Conservation (phyloP, 2,888 invertebrate genomes). For the Hypomecis punctinalis region DNA sequence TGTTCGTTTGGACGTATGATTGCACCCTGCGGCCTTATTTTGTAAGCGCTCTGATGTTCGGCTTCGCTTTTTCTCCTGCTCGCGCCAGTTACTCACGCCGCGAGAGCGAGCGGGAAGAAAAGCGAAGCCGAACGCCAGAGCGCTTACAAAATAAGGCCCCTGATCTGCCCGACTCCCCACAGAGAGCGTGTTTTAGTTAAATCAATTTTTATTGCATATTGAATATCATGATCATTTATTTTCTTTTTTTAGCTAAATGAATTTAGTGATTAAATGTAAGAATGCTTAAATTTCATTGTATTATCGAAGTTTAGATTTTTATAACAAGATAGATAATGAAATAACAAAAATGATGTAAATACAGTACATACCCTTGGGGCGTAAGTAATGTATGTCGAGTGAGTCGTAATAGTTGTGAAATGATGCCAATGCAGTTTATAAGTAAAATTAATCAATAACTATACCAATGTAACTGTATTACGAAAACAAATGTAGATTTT, state of each 20-base stretch:
- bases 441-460: slow-evolving; percentile 75
- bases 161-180: slow-evolving; percentile 61
- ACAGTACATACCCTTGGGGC: slow-evolving; percentile 64
- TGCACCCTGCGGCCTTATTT: no score
- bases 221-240: slow-evolving; percentile 79
- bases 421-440: slow-evolving; percentile 65
- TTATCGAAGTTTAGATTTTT: slow-evolving; percentile 79
- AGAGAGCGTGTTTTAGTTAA: slow-evolving; percentile 80
- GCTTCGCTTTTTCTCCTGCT: no score
- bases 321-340: slow-evolving; percentile 72
- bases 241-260: slow-evolving; percentile 81
- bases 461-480: no score
- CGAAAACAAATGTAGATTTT: no score
- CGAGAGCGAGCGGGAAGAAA: no score
- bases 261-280: slow-evolving; percentile 80
- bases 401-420: slow-evolving; percentile 78
- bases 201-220: slow-evolving; percentile 74
- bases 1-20: slow-evolving; percentile 81
- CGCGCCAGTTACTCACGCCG: no score
- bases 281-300: slow-evolving; percentile 82
- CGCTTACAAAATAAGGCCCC: no score
- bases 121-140: no score
- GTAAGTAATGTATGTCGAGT: slow-evolving; percentile 77
- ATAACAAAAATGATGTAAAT: slow-evolving; percentile 61
- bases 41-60: no score